Conservation (phyloP, 2,888 invertebrate genomes). For the Seira sanloemensis region DNA sequence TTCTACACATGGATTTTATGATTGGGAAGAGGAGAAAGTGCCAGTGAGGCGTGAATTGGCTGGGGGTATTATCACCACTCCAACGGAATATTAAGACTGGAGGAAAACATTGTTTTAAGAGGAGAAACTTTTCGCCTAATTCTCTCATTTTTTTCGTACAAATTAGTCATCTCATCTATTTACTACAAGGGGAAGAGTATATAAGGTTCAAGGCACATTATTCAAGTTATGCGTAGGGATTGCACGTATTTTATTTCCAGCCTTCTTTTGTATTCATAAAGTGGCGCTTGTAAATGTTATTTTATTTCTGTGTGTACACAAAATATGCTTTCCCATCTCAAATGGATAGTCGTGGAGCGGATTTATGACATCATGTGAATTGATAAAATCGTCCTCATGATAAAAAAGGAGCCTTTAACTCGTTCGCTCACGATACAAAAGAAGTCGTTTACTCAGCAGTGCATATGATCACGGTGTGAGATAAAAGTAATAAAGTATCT, state of each 20-base stretch:
- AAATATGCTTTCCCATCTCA: neutral
- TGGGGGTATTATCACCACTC: conserved; percentile 45
- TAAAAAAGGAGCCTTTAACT: neutral
- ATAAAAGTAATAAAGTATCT: neutral
- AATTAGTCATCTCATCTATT: too few species aligned
- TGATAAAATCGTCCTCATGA: neutral
- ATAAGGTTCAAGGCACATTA: too few species aligned
- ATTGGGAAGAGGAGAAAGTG: conserved; percentile 20
- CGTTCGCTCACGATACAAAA: neutral
- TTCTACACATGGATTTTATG: neutral
- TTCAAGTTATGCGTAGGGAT: too few species aligned
- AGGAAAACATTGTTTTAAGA: neutral
- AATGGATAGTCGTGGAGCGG: neutral
- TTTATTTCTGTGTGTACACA: too few species aligned
- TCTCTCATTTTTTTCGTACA: too few species aligned
- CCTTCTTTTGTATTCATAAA: too few species aligned
- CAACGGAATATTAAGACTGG: conserved; percentile 12
- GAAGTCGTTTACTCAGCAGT: neutral
- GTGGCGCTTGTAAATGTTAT: neutral
- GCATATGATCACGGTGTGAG: neutral
- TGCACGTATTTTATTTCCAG: too few species aligned
- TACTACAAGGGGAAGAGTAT: too few species aligned
- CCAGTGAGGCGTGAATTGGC: conserved; percentile 51
- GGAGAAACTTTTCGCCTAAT: too few species aligned
- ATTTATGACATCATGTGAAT: neutral